Evolutionary conservation across 2,113 vertebrate species (phyloP).

Genomic region (Aphyosemion australe): DNA sequence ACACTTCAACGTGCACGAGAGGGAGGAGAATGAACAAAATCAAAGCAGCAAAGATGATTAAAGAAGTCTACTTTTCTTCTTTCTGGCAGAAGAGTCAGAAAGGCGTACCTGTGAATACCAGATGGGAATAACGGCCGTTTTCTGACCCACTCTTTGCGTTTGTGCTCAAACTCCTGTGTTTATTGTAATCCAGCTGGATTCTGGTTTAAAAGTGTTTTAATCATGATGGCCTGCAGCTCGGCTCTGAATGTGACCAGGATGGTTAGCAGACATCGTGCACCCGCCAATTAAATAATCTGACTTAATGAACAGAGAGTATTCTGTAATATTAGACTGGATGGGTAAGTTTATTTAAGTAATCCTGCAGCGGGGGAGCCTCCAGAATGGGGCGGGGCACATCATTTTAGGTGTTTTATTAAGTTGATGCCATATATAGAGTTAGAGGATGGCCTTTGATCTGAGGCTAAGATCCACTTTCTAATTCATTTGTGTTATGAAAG

Average conservation of each 20-base stretch:
- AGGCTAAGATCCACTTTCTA: too few species aligned
- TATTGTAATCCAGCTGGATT: conserved; percentile 38
- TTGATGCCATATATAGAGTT: too few species aligned
- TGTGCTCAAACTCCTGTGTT: conserved; percentile 12
- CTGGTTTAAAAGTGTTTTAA: too few species aligned
- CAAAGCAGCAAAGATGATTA: conserved; percentile 48
- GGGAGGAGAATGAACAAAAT: conserved; percentile 52
- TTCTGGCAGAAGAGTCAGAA: conserved; percentile 23
- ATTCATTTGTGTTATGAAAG: too few species aligned
- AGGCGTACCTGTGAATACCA: conserved; percentile 19
- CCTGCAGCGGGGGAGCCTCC: too few species aligned
- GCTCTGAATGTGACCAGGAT: conserved; percentile 41
- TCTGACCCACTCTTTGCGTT: not conserved
- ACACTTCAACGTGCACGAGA: conserved; percentile 48
- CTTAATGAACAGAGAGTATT: conserved; percentile 40
- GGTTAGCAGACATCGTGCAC: conserved; percentile 38
- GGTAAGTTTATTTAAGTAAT: too few species aligned
- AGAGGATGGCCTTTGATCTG: too few species aligned
- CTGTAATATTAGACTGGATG: not conserved
- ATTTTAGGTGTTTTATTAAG: too few species aligned
- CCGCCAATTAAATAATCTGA: conserved; percentile 38
- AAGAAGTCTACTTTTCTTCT: conserved; percentile 14
- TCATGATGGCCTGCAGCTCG: conserved; percentile 38
- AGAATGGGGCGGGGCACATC: too few species aligned
- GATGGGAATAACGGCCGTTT: not conserved